phyloP scores from a whole-genome alignment of 2,888 invertebrate species.

The Caenorhabditis sinica region DNA sequence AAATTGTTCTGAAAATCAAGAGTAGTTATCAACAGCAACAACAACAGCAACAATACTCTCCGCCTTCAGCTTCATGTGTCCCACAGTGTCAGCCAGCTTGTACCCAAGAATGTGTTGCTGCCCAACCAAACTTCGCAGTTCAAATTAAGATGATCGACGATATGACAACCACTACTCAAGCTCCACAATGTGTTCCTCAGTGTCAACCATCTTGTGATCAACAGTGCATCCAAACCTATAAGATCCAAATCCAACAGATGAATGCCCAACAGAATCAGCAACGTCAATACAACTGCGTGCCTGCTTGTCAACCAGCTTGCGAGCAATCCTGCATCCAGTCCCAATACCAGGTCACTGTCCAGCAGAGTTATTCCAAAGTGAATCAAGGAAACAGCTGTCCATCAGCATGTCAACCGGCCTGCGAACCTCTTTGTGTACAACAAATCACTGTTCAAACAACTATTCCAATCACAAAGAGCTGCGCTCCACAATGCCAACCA shows the following conservation, averaged over 20 bases:
- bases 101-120: constrained; percentile 57
- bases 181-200: constrained; percentile 54
- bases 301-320: constrained; percentile 69
- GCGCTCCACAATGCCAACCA: constrained; percentile 66
- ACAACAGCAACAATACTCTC: constrained; percentile 25
- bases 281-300: constrained; percentile 58
- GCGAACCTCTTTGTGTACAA: constrained; percentile 64
- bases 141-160: constrained; percentile 62
- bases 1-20: constrained; percentile 62
- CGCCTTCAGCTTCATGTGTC: constrained; percentile 40
- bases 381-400: constrained; percentile 60
- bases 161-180: constrained; percentile 20
- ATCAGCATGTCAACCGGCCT: constrained; percentile 66
- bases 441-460: constrained; percentile 61
- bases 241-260: constrained; percentile 59
- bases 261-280: constrained; percentile 60
- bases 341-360: constrained; percentile 58
- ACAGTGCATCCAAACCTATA: constrained; percentile 64
- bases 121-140: constrained; percentile 59
- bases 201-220: constrained; percentile 67
- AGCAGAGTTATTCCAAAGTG: constrained; percentile 54
- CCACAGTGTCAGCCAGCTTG: constrained; percentile 68
- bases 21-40: constrained; percentile 37
- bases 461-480: constrained; percentile 55
- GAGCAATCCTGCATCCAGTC: constrained; percentile 65